Evolutionary conservation across 2,888 invertebrate genomes (phyloP).

Genomic region (Myathropa florea): DNA sequence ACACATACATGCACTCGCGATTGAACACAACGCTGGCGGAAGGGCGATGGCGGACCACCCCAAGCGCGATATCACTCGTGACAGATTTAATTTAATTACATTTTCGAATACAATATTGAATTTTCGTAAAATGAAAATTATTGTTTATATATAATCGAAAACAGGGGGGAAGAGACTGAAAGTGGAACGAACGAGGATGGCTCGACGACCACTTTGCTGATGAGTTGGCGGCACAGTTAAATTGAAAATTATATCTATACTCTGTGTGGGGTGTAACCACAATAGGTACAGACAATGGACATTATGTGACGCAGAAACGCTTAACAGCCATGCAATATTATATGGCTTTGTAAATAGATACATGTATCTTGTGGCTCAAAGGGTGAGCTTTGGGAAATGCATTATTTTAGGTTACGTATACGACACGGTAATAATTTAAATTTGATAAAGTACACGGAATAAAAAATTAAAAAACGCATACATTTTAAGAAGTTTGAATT

Average conservation of each 20-base stretch:
- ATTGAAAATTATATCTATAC: conserved; percentile 55
- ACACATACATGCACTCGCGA: not conserved
- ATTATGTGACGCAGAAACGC: conserved; percentile 3
- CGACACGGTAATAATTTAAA: conserved; percentile 33
- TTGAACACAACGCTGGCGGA: not conserved
- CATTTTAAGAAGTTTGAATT: too few relatives aligned
- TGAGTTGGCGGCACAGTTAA: conserved; percentile 44
- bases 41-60: not conserved
- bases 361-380: not conserved
- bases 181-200: not conserved
- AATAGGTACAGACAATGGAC: conserved; percentile 28
- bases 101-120: conserved; percentile 62
- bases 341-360: not conserved
- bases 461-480: not conserved
- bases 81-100: conserved; percentile 70
- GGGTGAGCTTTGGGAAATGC: not conserved
- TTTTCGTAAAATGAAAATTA: conserved; percentile 27
- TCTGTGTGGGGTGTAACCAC: conserved; percentile 38
- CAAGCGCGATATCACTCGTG: conserved; percentile 21
- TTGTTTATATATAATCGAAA: not conserved
- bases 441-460: conserved; percentile 34
- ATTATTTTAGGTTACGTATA: conserved; percentile 11
- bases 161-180: not conserved
- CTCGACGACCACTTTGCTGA: conserved; percentile 22
- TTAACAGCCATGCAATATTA: not conserved